phyloP scores from a whole-genome alignment of 2,888 invertebrate genomes.

The Synanthedon formicaeformis region DNA sequence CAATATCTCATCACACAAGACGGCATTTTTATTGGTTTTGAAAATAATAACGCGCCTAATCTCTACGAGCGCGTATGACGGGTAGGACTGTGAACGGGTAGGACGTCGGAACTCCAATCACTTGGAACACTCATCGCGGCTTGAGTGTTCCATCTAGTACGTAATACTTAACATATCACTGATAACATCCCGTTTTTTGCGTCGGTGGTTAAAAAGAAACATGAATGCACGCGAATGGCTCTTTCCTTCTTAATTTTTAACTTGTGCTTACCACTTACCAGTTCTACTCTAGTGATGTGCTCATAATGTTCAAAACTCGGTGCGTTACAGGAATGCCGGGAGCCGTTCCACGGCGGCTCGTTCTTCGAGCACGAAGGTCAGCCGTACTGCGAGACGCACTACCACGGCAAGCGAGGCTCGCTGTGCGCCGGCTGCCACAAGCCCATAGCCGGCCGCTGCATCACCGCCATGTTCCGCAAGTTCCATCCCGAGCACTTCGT shows the following conservation, averaged over 20 bases:
- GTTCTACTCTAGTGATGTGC: constrained; percentile 17
- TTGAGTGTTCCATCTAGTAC: no score
- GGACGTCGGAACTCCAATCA: no score
- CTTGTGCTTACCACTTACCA: not conserved
- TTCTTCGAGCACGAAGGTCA: constrained; percentile 99
- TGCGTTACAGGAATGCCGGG: constrained; percentile 88
- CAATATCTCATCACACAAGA: no score
- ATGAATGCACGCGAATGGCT: not conserved
- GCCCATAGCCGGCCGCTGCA: constrained; percentile 96
- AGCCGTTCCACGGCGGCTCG: constrained; percentile 96
- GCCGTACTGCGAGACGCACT: constrained; percentile 99
- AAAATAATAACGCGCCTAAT: no score
- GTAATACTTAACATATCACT: no score
- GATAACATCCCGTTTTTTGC: no score
- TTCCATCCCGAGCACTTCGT: constrained; percentile 99
- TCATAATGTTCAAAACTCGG: not conserved
- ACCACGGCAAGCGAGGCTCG: constrained; percentile 96
- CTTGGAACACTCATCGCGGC: no score
- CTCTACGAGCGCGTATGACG: no score
- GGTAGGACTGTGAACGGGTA: no score
- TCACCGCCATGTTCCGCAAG: constrained; percentile 98
- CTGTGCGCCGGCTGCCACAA: constrained; percentile 98
- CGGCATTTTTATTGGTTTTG: no score
- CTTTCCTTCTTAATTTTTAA: no score
- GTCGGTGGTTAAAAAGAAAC: not conserved